Conservation (phyloP, 2,888 invertebrate species). For the Cecidostiba fungosa region DNA sequence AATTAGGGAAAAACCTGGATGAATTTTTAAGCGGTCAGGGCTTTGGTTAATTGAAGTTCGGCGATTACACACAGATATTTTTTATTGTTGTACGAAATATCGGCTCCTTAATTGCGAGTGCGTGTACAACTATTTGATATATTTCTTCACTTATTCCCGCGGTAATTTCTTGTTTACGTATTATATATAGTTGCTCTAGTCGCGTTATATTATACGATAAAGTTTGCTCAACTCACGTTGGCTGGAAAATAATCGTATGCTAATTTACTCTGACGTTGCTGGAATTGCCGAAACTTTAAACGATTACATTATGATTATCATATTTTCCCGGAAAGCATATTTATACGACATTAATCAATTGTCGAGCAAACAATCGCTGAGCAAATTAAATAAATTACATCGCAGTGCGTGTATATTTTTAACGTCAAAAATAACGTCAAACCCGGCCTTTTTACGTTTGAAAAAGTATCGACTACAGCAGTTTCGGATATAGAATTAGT, state of each 20-base stretch:
- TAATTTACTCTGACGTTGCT: not conserved
- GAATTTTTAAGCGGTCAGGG: not conserved
- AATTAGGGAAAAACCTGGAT: conserved; percentile 11
- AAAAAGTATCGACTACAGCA: not conserved
- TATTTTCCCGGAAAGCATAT: not conserved
- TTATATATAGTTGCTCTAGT: not conserved
- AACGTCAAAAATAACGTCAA: not conserved
- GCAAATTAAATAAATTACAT: not conserved
- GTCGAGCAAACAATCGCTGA: not conserved
- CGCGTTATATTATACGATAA: not conserved
- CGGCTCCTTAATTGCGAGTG: not conserved
- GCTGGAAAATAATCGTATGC: conserved; percentile 9
- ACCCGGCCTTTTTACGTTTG: not conserved
- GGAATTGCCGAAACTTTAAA: not conserved
- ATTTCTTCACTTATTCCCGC: not conserved
- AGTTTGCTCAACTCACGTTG: not conserved
- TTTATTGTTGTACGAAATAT: not conserved
- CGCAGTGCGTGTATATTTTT: not conserved
- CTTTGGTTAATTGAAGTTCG: conserved; percentile 5
- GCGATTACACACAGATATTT: not conserved
- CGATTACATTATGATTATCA: not conserved
- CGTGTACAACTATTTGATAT: not conserved
- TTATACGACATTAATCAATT: not conserved
- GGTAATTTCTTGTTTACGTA: conserved; percentile 8
- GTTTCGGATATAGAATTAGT: not conserved